Evolutionary conservation across 1,140 invertebrate species (phyloP), one percentile per base, ranked within the genome.

Genomic region (Campodea augens): DNA sequence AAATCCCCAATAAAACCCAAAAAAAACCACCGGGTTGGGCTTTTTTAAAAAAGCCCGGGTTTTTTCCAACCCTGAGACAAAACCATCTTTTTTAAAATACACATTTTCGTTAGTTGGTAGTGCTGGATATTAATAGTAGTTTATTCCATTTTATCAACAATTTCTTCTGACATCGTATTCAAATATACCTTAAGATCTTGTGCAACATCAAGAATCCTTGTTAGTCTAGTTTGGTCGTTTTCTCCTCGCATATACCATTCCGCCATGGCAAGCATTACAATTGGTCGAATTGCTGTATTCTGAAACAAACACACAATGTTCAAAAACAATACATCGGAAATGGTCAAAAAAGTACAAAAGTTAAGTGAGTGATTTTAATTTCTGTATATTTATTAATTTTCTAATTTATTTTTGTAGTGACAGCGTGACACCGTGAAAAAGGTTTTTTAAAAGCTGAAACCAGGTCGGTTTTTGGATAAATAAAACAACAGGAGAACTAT

Each of bases 251-350:
- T 70, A 60, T 96, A 97, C 88, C 90, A 97, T 44, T 97, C 91
- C 2, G 87, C 86, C 91, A 98, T 97, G 0, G 89, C 75, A 53
- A 90, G 85, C 79, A 96, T 93, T 25, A 96, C 83, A 37, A 91
- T 78, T 3, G 80, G 75, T 46, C 87, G 78, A 27, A 86, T 71
- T 43, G 74, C 74, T 67, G 52, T 73, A 50, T 49, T 53, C 44
- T 50, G 43, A 15, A 44, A 44, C 41, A 38, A 43, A 46, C 38
- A 46, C 48, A 43, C 13, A 19, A 19, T 44, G 40, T 23, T 36
- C 18, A 20, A 21, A 7, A 49, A 27, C 12, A n/a, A 32, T 32
- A 12, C 29, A 32, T 10, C n/a, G 27, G 49, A 10, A 4, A 23
- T 32, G 27, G 19, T 25, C 1, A 25, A 54, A 10, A 36, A 1